phyloP scores from a whole-genome alignment of 2,797 vertebrate species.

The Morelia viridis region DNA sequence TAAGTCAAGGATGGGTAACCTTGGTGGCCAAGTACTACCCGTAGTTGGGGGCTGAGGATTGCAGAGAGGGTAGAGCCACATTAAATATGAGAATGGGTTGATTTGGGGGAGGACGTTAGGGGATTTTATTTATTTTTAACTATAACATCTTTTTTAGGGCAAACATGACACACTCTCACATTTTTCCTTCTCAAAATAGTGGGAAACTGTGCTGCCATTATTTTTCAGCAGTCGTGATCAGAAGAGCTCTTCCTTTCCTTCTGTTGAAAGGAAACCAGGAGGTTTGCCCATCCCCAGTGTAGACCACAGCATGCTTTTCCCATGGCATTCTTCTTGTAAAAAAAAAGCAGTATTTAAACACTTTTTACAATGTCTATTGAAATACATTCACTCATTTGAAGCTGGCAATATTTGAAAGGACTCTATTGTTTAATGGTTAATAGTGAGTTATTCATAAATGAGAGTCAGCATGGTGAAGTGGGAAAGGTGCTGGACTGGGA shows the following conservation, averaged over 20 bases:
- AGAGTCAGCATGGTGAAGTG: not conserved
- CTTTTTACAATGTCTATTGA: not conserved
- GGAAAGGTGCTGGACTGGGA: not conserved
- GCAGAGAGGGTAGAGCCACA: not conserved
- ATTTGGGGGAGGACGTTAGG: not conserved
- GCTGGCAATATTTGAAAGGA: not conserved
- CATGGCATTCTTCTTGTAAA: not conserved
- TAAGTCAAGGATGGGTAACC: not conserved
- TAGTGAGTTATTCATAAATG: not conserved
- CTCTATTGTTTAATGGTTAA: not conserved
- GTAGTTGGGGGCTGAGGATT: not conserved
- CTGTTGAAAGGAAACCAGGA: too few relatives aligned
- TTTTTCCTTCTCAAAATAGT: not conserved
- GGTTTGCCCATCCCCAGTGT: not conserved
- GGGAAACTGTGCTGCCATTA: not conserved
- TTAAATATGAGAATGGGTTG: not conserved
- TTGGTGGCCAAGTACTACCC: not conserved
- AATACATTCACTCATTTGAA: not conserved
- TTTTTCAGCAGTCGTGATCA: not conserved
- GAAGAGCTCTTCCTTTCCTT: not conserved
- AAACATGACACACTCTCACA: not conserved
- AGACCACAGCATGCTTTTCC: not conserved
- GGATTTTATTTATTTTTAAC: not conserved
- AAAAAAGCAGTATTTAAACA: not conserved
- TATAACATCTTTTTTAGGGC: not conserved